Percentiles rank a stretch among this genome's conserved stretches.
Conservation (phyloP, 92 coral and sea anemone genomes). For the Zoanthus sociatus region DNA sequence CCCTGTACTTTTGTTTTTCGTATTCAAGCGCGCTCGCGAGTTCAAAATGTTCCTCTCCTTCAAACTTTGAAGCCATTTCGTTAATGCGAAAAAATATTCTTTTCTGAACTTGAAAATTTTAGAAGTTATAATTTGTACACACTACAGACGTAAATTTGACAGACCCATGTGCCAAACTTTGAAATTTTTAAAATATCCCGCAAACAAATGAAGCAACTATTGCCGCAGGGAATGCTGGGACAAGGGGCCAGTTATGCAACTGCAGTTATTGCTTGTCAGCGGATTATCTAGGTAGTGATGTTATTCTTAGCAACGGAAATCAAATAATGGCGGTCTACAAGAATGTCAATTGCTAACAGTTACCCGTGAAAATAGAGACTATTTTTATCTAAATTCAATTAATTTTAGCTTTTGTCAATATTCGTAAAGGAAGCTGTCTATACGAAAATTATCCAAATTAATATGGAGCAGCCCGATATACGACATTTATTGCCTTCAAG, state of each 20-base stretch:
- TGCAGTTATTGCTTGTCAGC: constrained; percentile 49
- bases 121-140: background rate
- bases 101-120: background rate
- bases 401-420: background rate
- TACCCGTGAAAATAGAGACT: background rate
- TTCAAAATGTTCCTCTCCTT: constrained; percentile 35
- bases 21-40: constrained; percentile 46
- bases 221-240: background rate
- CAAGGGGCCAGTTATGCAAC: constrained; percentile 14
- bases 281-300: constrained; percentile 61
- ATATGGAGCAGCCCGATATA: no score
- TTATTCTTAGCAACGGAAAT: constrained; percentile 87
- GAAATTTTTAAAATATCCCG: constrained; percentile 13
- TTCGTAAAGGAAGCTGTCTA: background rate
- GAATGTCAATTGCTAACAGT: constrained; percentile 19
- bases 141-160: background rate
- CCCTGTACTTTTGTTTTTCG: constrained; percentile 21
- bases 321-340: constrained; percentile 43
- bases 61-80: background rate
- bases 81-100: background rate
- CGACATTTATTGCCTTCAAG: background rate
- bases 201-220: background rate
- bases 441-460: no score
- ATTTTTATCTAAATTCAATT: background rate
- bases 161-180: no score